Conservation (phyloP, 2,113 vertebrate species). For the Cichladusa arquata region DNA sequence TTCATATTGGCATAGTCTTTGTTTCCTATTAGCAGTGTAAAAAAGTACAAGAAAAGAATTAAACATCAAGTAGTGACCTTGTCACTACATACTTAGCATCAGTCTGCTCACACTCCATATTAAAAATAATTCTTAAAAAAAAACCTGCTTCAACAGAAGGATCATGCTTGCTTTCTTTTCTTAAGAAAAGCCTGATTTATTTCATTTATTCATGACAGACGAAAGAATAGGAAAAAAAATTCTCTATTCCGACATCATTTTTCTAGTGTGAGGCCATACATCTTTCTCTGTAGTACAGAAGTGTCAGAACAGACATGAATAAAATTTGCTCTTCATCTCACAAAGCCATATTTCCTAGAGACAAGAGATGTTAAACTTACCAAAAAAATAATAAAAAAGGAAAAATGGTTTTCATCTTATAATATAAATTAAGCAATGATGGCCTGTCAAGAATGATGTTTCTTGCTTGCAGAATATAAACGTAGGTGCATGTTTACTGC, state of each 20-base stretch:
- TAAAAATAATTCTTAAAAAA: not conserved
- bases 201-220: not conserved
- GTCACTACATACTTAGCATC: not conserved
- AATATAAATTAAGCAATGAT: conserved; percentile 1
- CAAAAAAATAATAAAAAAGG: not conserved
- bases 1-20: not conserved
- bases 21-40: not conserved
- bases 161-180: not conserved
- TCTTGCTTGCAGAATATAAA: not conserved
- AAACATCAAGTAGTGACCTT: not conserved
- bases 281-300: not conserved
- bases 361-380: not conserved
- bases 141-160: not conserved
- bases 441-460: not conserved
- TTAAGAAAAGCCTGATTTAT: not conserved
- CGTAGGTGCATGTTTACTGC: not conserved
- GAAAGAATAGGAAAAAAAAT: not conserved
- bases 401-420: not conserved
- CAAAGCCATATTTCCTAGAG: not conserved
- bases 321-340: conserved; percentile 29
- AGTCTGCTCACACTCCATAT: not conserved
- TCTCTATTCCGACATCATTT: not conserved
- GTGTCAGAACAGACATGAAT: not conserved
- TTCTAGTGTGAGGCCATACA: not conserved
- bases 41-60: not conserved